A percentile compares a stretch with the other conserved stretches of the same genome.
phyloP scores from a whole-genome alignment of 2,888 invertebrate species.

The Agrochola litura region DNA sequence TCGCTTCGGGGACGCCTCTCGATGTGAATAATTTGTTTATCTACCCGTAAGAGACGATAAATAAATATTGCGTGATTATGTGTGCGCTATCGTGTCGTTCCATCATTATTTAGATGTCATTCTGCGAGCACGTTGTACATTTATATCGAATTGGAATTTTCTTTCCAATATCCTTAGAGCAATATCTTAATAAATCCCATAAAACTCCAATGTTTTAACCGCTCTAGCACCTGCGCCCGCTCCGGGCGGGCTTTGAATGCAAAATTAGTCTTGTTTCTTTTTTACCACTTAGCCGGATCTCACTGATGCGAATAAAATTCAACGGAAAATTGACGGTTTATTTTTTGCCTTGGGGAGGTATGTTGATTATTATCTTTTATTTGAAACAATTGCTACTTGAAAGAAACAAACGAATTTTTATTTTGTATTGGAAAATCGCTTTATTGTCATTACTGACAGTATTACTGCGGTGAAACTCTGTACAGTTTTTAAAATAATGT shows the following conservation, averaged over 20 bases:
- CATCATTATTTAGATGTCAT: conserved; percentile 67
- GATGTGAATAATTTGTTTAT: conserved; percentile 54
- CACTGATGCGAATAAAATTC: conserved; percentile 85
- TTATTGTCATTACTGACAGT: neutral
- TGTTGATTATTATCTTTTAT: conserved; percentile 69
- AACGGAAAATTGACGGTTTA: conserved; percentile 84
- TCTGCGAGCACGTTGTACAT: conserved; percentile 64
- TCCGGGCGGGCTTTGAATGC: conserved; percentile 87
- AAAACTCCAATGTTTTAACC: conserved; percentile 90
- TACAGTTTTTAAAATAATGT: neutral
- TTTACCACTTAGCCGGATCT: conserved; percentile 87
- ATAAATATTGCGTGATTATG: conserved; percentile 54
- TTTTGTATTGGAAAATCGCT: conserved; percentile 5
- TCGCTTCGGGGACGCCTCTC: conserved; percentile 39
- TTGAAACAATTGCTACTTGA: conserved; percentile 34
- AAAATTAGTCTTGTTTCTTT: conserved; percentile 90
- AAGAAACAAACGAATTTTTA: conserved; percentile 3
- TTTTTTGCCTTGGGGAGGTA: conserved; percentile 74
- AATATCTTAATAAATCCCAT: conserved; percentile 90
- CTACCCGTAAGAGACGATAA: conserved; percentile 43
- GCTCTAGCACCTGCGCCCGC: conserved; percentile 86
- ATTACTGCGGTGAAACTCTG: neutral
- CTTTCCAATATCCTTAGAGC: conserved; percentile 84
- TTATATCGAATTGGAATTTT: conserved; percentile 77
- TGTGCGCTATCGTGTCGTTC: conserved; percentile 58